Conservation (phyloP, 2,888 invertebrate species). For the Hecatera dysodea region DNA sequence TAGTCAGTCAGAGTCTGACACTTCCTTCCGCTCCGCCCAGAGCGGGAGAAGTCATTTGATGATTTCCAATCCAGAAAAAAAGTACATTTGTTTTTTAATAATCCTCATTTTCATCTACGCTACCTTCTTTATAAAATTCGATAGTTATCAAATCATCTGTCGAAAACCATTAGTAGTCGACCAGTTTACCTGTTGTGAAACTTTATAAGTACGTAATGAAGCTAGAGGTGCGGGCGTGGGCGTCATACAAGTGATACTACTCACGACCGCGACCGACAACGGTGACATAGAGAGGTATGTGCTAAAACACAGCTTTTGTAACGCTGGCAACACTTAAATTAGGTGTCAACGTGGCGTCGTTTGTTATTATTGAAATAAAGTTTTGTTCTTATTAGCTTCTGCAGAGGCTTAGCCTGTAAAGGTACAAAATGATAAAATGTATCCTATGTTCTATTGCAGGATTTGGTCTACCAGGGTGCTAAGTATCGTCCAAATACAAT, state of each 20-base stretch:
- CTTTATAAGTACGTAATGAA: conserved; percentile 11
- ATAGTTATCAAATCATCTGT: background rate
- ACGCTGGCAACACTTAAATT: conserved; percentile 7
- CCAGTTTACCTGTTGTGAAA: conserved; percentile 48
- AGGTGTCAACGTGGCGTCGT: conserved; percentile 1
- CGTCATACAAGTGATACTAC: conserved; percentile 36
- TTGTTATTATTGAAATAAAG: background rate
- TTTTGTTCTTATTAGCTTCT: no score
- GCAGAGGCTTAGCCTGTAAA: no score
- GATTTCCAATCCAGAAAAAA: no score
- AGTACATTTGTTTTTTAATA: background rate
- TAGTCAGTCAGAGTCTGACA: no score
- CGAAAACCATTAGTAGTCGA: conserved; percentile 36
- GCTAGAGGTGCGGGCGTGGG: conserved; percentile 36
- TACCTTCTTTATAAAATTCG: no score
- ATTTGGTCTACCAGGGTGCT: no score
- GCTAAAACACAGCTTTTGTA: background rate
- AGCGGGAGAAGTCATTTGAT: no score
- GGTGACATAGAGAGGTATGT: background rate
- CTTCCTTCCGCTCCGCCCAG: no score
- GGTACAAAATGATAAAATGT: no score
- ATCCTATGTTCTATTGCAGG: no score
- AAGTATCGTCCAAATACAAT: no score
- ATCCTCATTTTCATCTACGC: background rate
- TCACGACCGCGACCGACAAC: conserved; percentile 1